Conservation (phyloP, 2,797 vertebrate genomes). For the Gymnopithys bicolor region DNA sequence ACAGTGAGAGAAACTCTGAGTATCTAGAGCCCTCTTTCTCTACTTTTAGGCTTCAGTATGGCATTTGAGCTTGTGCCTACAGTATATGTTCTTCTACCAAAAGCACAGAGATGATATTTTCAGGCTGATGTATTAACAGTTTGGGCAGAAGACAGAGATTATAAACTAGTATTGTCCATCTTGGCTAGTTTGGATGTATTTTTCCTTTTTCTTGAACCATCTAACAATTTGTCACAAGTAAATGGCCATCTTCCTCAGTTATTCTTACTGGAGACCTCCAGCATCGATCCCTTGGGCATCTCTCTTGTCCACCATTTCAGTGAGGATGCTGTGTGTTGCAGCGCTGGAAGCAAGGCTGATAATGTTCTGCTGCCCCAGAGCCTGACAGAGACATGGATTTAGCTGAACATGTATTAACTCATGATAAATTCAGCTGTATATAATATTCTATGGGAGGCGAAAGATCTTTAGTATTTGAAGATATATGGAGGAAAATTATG, state of each 20-base stretch:
- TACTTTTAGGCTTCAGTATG: background rate
- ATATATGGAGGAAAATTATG: background rate
- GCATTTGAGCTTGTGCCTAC: background rate
- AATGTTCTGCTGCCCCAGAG: background rate
- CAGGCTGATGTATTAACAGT: background rate
- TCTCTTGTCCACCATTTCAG: background rate
- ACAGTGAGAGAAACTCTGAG: background rate
- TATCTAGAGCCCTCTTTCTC: background rate
- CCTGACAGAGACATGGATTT: background rate
- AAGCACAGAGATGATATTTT: background rate
- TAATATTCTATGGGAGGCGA: background rate
- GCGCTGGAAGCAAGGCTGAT: background rate
- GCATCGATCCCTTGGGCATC: accelerated
- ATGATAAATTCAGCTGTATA: background rate
- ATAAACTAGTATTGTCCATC: background rate
- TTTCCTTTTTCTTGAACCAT: background rate
- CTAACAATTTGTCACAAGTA: background rate
- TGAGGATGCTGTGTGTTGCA: background rate
- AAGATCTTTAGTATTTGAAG: background rate
- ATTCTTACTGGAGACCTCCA: background rate
- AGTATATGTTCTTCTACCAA: background rate
- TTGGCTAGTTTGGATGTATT: background rate
- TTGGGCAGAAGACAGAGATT: background rate
- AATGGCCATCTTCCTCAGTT: background rate
- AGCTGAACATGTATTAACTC: background rate